Evolutionary conservation across 1,140 invertebrate genomes (phyloP).

Genomic region (Drosophila obscura): DNA sequence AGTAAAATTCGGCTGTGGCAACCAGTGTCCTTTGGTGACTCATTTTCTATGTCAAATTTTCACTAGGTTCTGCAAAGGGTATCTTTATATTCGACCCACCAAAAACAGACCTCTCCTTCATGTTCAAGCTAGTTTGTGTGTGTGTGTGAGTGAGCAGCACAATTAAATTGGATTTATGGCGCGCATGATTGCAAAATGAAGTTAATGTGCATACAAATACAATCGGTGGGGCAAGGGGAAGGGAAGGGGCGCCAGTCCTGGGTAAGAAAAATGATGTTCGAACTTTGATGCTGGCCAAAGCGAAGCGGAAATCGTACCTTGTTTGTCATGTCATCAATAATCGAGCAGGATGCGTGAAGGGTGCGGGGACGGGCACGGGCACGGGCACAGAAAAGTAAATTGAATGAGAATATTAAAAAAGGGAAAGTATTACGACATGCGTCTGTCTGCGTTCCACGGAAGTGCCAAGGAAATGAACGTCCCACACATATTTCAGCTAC

Average conservation of each 20-base stretch:
- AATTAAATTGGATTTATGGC: conserved; percentile 81
- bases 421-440: conserved; percentile 59
- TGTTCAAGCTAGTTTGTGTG: conserved; percentile 1
- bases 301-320: conserved; percentile 72
- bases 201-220: conserved; percentile 77
- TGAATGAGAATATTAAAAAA: conserved; percentile 80
- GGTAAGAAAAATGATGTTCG: conserved; percentile 69
- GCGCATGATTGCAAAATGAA: conserved; percentile 79
- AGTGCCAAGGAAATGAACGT: conserved; percentile 66
- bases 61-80: too few species aligned
- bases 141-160: conserved; percentile 48
- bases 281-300: conserved; percentile 39
- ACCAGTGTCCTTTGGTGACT: too few species aligned
- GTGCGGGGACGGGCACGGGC: too few species aligned
- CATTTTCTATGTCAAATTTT: too few species aligned
- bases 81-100: too few species aligned
- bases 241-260: neutral
- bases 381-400: conserved; percentile 55
- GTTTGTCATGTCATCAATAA: conserved; percentile 83
- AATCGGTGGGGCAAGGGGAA: conserved; percentile 51
- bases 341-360: conserved; percentile 34
- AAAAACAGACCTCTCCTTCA: too few species aligned
- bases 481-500: conserved; percentile 35
- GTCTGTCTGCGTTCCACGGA: conserved; percentile 40
- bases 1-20: too few species aligned